Base-by-base conservation (phyloP, 2,888 invertebrate genomes). In the Stenichneumon culpator region DNA sequence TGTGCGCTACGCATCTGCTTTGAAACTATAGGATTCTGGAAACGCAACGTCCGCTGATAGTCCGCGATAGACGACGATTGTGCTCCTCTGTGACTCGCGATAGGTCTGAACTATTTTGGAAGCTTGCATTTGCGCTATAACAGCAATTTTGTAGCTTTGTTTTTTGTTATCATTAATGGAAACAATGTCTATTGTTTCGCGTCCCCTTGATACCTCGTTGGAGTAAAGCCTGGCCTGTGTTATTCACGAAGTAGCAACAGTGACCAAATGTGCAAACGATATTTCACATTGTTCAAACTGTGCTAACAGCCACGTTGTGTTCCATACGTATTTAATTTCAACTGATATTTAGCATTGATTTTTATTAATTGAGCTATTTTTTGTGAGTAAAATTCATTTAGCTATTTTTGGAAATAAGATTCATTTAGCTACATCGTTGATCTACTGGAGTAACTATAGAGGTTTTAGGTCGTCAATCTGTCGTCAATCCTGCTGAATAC, bases 1-100 rank as follows among this genome's bases (percentile, higher is more conserved):
- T 25, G 19, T 44, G 47, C 28, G 39, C 25, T 25, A 14, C 36
- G 36, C 50, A n/a, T 32, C 0, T 69, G 63, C 70, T 70, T 69
- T 77, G 82, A 70, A 81, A 77, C 70, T 44, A 52, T 77, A 77
- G 75, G 70, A 28, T 69, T 69, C 75, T 63, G 81, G 50, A 11
- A 11, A 22, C 19, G 22, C 44, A 19, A 9, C 22, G 79, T 73
- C n/a, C 57, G 44, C 28, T 25, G 19, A 68, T 25, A 25, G 7
- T 47, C 14, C 1, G 16, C 16, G 50, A 19, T 65, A 65, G 25
- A 57, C 22, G 4, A 16, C 2, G 16, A 16, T 16, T 3, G 16
- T 47, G 44, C 44, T 16, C 44, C 16, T 47, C 44, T 47, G 44
- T 47, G 44, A 47, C 16, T 47, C 16, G 16, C 44, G 44, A 47